These are phyloP conservation scores for Eudyptes chrysolophus DNA, from an alignment of 2,113 vertebrate species.

Conservation along the genomic window DNA sequence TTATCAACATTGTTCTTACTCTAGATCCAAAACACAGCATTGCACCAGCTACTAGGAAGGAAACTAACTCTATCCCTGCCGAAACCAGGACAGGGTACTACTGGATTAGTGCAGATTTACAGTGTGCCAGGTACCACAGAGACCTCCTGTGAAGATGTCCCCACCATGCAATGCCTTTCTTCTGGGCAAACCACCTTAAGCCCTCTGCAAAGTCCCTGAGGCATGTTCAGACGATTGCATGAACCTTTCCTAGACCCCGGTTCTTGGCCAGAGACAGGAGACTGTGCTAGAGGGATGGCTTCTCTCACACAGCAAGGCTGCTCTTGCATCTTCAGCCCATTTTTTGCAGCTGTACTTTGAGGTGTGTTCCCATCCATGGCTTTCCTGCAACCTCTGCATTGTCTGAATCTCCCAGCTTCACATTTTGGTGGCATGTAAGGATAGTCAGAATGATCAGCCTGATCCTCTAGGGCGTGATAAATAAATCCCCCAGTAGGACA, in stretches of 20 bases:
- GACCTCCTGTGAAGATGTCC: neutral
- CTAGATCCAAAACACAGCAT: too few species aligned
- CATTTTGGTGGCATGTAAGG: neutral
- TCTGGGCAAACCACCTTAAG: neutral
- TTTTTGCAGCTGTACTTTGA: neutral
- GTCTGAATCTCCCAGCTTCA: neutral
- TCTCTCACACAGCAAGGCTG: neutral
- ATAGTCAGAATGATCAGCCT: neutral
- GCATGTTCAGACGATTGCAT: fast-evolving
- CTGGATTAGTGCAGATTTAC: neutral
- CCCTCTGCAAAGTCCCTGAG: neutral
- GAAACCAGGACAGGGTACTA: too few species aligned
- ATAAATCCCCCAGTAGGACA: neutral
- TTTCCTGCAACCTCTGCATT: neutral
- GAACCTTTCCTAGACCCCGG: neutral
- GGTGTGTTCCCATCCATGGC: neutral
- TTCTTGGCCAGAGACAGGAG: neutral
- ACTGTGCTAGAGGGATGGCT: neutral
- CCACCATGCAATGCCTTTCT: neutral
- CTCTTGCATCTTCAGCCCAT: neutral
- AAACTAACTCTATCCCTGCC: too few species aligned
- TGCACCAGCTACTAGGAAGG: too few species aligned
- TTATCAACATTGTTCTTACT: too few species aligned
- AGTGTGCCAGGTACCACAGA: neutral
- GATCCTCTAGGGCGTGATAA: neutral